Conservation (phyloP, 2,797 vertebrate genomes). For the Poeciliopsis gracilis region DNA sequence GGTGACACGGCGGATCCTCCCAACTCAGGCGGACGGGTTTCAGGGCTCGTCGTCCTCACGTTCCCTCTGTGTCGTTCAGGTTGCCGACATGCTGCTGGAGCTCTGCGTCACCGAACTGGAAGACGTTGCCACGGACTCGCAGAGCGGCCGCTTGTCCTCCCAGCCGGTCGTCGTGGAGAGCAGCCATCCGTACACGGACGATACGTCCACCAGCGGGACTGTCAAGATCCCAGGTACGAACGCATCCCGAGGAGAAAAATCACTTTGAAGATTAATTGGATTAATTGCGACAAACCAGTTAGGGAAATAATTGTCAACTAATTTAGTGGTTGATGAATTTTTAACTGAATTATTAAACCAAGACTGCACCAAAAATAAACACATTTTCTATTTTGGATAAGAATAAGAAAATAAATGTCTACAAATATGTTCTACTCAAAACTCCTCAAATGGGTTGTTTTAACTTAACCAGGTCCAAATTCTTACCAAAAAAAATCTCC, state of each 20-base stretch:
- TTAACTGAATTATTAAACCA: no score
- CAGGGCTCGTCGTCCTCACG: not conserved
- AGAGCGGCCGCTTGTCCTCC: constrained; percentile 94
- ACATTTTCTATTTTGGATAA: no score
- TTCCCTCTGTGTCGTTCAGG: constrained; percentile 73
- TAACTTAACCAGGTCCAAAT: no score
- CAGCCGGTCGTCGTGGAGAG: constrained; percentile 98
- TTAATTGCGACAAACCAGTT: no score
- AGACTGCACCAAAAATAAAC: no score
- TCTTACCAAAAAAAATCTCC: no score
- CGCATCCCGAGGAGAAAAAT: not conserved
- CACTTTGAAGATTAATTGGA: not conserved
- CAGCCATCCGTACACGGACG: constrained; percentile 97
- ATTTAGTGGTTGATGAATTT: no score
- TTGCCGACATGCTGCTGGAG: constrained; percentile 97
- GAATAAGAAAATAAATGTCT: no score
- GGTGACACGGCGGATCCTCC: constrained; percentile 70
- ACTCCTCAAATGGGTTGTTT: no score
- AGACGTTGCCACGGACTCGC: constrained; percentile 97
- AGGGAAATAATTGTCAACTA: no score
- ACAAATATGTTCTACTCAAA: no score
- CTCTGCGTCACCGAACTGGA: constrained; percentile 97
- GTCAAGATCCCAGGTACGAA: constrained; percentile 95
- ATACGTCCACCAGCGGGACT: constrained; percentile 96
- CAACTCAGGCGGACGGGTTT: accelerated